phyloP scores from a whole-genome alignment of 2,113 vertebrate species.

The Tachuris rubrigastra region DNA sequence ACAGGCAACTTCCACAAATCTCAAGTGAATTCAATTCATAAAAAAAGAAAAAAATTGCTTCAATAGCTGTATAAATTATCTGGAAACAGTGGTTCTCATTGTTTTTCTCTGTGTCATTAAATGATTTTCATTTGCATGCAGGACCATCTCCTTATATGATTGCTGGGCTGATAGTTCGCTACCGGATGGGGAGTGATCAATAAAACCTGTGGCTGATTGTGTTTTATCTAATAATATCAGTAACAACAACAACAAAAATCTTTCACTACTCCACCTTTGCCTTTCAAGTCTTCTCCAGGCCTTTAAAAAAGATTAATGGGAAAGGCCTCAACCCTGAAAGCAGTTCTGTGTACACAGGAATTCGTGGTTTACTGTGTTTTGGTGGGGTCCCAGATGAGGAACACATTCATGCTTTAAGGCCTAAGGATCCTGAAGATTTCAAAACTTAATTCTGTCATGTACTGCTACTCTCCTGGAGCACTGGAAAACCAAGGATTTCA shows the following conservation, averaged over 20 bases:
- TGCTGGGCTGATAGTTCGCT: not conserved
- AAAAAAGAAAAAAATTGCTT: not conserved
- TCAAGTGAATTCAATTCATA: constrained; percentile 18
- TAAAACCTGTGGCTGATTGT: not conserved
- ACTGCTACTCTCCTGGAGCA: not conserved
- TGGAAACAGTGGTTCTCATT: constrained; percentile 11
- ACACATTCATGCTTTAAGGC: not conserved
- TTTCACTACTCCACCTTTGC: not conserved
- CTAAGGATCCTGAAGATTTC: not conserved
- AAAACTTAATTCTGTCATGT: not conserved
- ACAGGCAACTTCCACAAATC: constrained; percentile 43
- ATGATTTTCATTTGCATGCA: not conserved
- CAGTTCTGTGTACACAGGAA: not conserved
- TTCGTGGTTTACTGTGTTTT: not conserved
- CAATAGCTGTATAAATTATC: not conserved
- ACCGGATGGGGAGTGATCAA: not conserved
- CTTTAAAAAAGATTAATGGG: not conserved
- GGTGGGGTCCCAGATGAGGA: not conserved
- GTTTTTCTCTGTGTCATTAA: constrained; percentile 17
- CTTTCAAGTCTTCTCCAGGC: not conserved
- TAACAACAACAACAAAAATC: not conserved
- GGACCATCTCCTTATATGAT: not conserved
- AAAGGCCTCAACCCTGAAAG: not conserved
- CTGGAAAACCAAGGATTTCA: not conserved
- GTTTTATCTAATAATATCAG: not conserved